These are phyloP conservation scores for Tanytarsus gracilentus DNA, from an alignment of 2,888 invertebrate genomes.

Conservation along the genomic window DNA sequence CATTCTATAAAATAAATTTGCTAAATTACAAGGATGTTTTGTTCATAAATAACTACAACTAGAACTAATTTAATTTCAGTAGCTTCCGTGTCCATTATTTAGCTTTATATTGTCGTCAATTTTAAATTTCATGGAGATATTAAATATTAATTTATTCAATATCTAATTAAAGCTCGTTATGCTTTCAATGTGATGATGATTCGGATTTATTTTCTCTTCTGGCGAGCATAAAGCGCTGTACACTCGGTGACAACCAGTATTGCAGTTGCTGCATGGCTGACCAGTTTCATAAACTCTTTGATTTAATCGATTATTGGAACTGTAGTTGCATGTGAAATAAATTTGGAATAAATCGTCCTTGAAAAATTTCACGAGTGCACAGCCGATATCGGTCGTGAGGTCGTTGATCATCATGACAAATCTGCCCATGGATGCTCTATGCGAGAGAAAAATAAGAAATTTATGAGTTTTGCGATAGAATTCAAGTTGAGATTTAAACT, in stretches of 20 bases:
- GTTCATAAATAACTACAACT: no score
- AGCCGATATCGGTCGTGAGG: background rate
- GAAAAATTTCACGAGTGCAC: conserved; percentile 7
- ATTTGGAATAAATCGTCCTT: conserved; percentile 14
- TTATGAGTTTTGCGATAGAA: background rate
- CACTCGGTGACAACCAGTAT: conserved; percentile 1
- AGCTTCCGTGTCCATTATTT: no score
- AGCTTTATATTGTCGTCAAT: no score
- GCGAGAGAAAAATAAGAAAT: background rate
- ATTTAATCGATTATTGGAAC: background rate
- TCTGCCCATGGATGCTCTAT: conserved; percentile 5
- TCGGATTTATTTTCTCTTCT: conserved; percentile 2
- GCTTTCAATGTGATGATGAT: conserved; percentile 1
- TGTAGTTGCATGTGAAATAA: conserved; percentile 14
- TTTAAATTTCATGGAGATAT: no score
- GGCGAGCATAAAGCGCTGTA: background rate
- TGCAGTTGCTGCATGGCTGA: background rate
- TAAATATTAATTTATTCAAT: no score
- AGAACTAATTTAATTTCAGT: no score
- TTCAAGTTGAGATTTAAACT: background rate
- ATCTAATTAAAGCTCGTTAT: background rate
- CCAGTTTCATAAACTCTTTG: conserved; percentile 18
- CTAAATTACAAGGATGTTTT: no score
- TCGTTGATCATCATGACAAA: conserved; percentile 15
- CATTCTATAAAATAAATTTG: no score